These are phyloP conservation scores for Eupelmus urozonus DNA, from an alignment of 2,888 invertebrate genomes.

Conservation along the genomic window DNA sequence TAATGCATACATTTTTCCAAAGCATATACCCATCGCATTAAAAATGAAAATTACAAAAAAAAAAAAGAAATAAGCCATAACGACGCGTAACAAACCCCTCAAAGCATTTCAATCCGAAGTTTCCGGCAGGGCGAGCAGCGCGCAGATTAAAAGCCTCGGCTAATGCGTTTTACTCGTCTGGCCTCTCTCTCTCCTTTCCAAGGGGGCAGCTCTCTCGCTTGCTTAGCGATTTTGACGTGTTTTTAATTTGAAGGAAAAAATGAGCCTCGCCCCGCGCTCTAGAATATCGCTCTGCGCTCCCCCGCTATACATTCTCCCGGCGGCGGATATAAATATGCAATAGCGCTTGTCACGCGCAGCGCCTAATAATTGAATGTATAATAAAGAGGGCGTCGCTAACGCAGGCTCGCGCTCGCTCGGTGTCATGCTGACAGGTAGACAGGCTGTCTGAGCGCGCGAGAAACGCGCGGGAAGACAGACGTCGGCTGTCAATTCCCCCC, in stretches of 20 bases:
- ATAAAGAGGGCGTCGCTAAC: conserved; percentile 76
- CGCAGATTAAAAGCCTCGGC: conserved; percentile 25
- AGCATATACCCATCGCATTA: no score
- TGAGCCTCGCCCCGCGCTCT: conserved; percentile 4
- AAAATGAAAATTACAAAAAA: no score
- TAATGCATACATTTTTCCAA: no score
- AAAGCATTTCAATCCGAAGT: conserved; percentile 7
- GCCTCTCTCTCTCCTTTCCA: background rate
- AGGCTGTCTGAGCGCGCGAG: conserved; percentile 54
- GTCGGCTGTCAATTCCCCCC: conserved; percentile 73
- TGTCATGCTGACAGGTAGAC: conserved; percentile 73
- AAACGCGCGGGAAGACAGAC: conserved; percentile 66
- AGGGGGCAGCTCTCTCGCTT: background rate
- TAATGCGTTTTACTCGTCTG: conserved; percentile 44
- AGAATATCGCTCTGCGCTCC: conserved; percentile 38
- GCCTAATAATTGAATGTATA: conserved; percentile 77
- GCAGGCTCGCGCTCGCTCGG: conserved; percentile 34
- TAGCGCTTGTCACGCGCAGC: conserved; percentile 75
- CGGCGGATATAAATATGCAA: conserved; percentile 75
- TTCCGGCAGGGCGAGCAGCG: conserved; percentile 19
- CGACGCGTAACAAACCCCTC: background rate
- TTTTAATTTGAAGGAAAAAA: conserved; percentile 54
- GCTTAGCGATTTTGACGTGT: conserved; percentile 46
- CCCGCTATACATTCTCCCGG: conserved; percentile 62
- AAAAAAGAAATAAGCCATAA: no score